Conservation (phyloP, 2,113 vertebrate genomes). For the Lagopus muta region DNA sequence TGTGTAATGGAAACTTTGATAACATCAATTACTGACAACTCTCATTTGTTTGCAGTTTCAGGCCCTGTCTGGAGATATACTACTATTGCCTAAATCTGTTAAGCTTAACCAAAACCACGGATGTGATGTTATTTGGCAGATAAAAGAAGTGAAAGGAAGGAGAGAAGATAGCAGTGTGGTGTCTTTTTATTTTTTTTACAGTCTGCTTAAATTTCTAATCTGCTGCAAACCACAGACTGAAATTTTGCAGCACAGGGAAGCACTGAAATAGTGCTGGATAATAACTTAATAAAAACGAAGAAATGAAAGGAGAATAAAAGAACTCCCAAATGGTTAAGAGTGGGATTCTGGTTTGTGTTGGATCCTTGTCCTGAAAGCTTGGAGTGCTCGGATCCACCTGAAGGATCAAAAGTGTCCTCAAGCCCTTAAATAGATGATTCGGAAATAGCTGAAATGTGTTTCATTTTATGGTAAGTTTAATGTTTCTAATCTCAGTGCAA, state of each 20-base stretch:
- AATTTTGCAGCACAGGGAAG: background rate
- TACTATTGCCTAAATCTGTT: background rate
- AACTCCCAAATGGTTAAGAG: background rate
- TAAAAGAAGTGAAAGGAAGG: background rate
- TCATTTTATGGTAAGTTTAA: slow-evolving; percentile 58
- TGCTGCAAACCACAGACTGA: background rate
- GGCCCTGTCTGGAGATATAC: background rate
- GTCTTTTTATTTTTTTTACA: background rate
- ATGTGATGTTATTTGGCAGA: background rate
- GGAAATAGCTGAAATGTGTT: slow-evolving; percentile 63
- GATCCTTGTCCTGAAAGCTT: background rate
- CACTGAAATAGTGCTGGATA: background rate
- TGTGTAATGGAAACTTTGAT: background rate
- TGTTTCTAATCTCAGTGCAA: slow-evolving; percentile 51
- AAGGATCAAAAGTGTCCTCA: slow-evolving; percentile 51
- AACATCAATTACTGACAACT: background rate
- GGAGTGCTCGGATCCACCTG: slow-evolving; percentile 23
- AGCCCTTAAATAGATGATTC: slow-evolving; percentile 31
- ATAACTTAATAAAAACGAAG: background rate
- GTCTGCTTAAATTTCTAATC: background rate
- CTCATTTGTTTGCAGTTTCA: background rate
- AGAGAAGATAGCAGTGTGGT: background rate
- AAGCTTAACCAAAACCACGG: background rate
- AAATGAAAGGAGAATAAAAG: background rate
- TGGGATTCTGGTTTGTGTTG: slow-evolving; percentile 19